phyloP scores from a whole-genome alignment of 2,113 vertebrate species.

The Myiozetetes cayanensis region DNA sequence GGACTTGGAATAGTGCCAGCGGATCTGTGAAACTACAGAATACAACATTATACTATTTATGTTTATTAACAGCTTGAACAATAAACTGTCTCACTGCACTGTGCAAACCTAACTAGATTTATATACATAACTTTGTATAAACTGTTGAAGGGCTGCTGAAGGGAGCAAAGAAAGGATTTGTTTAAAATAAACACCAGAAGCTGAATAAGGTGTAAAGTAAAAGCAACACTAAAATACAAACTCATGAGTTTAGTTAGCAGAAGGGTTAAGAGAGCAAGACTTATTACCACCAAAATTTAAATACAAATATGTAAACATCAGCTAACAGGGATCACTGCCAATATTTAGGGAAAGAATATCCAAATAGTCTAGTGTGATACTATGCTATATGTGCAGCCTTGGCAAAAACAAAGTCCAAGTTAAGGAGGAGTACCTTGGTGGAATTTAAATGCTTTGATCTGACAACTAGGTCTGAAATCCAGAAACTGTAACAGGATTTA shows the following conservation, averaged over 20 bases:
- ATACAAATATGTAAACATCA: not conserved
- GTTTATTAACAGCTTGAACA: not conserved
- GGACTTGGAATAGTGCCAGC: not conserved
- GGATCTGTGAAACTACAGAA: not conserved
- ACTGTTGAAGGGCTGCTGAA: not conserved
- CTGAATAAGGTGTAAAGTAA: not conserved
- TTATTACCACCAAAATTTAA: not conserved
- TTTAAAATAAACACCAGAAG: not conserved
- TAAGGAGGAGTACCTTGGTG: not conserved
- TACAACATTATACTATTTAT: not conserved
- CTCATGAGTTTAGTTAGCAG: not conserved
- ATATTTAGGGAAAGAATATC: not conserved
- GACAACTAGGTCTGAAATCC: not conserved
- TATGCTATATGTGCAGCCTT: not conserved
- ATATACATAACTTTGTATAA: not conserved
- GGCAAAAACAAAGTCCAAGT: not conserved
- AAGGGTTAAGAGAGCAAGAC: not conserved
- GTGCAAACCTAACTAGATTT: not conserved
- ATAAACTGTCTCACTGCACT: not conserved
- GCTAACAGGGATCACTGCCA: not conserved
- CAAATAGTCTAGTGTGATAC: not conserved
- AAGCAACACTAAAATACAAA: not conserved
- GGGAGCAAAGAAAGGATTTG: not conserved
- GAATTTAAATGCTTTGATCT: constrained; percentile 28
- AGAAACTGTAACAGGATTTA: constrained; percentile 15